These are phyloP conservation scores for Littorina saxatilis DNA, from an alignment of 1,140 invertebrate genomes.

Conservation along the genomic window DNA sequence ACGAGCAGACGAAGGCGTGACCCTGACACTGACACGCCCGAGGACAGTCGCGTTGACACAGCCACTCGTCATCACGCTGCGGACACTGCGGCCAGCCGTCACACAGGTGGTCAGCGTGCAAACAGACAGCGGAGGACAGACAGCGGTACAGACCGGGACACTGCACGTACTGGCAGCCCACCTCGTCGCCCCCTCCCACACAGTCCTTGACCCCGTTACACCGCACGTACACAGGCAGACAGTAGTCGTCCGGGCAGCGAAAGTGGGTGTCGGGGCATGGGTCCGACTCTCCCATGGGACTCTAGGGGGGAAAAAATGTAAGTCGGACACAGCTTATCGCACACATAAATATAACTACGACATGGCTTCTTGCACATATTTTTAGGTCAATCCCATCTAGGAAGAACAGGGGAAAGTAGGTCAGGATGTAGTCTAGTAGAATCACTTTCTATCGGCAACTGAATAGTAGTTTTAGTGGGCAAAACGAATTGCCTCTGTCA, in stretches of 20 bases:
- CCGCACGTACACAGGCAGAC: slow-evolving; percentile 21
- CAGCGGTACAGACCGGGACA: slow-evolving; percentile 32
- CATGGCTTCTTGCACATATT: too few relatives aligned
- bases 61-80: slow-evolving; percentile 25
- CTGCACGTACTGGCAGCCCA: neutral
- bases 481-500: too few relatives aligned
- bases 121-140: slow-evolving; percentile 23
- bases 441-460: too few relatives aligned
- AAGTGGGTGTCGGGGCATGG: slow-evolving; percentile 4
- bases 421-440: too few relatives aligned
- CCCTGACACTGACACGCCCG: slow-evolving; percentile 8
- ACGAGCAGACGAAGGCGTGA: slow-evolving; percentile 8
- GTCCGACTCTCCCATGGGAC: neutral
- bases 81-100: slow-evolving; percentile 32
- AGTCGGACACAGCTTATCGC: too few relatives aligned
- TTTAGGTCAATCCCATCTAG: too few relatives aligned
- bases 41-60: slow-evolving; percentile 14
- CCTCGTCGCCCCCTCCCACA: neutral
- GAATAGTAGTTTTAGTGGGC: too few relatives aligned
- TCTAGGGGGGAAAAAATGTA: neutral
- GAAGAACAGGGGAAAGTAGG: too few relatives aligned
- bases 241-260: slow-evolving; percentile 13
- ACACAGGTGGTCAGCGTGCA: slow-evolving; percentile 28
- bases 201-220: slow-evolving; percentile 27
- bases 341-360: too few relatives aligned